Evolutionary conservation across 2,888 invertebrate genomes (phyloP), one percentile per base, ranked within the genome.

Genomic region (Drosophila anceps): DNA sequence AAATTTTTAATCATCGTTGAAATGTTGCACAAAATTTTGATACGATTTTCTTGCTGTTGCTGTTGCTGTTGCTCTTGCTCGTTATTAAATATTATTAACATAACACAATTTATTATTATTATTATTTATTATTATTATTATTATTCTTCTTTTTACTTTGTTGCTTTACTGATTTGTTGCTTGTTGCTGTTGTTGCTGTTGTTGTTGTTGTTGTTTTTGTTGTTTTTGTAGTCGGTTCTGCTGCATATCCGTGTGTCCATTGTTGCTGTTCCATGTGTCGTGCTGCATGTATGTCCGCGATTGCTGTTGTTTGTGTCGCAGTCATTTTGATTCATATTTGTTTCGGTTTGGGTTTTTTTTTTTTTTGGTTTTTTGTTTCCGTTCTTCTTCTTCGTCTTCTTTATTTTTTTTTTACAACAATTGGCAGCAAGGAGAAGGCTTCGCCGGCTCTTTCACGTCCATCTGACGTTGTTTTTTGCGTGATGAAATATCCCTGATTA

Each of bases 401-500:
- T 8, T 27, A 5, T 29, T 66, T 54, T 55, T 67, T 35, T 55
- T 79, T 91, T 92, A 93, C 90, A 93, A 91, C 92, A 93, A 91
- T 93, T 93, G 93, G 93, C 93, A 93, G 93, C 93, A 93, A 90
- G 90, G 92, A 91, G 92, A 90, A 90, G 92, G 88, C 92, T 93
- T 92, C 84, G 88, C 90, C 88, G 93, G 92, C 91, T 92, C 92
- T 91, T 91, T 91, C 73, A 92, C 91, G 84, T 92, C 93, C 83
- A 92, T 92, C 88, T 92, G 92, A 90, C 93, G 93, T 86, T 91
- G 92, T 90, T 93, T 93, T 85, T 93, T 93, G 83, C 92, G 93
- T 87, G 92, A 91, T 90, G 93, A 92, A 82, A 93, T 93, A 91
- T 93, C 93, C 91, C 92, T 93, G 92, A 93, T 93, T 84, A 93